A percentile compares a stretch with the other conserved stretches of the same genome.
These are phyloP conservation scores for Caenorhabditis brenneri DNA, from an alignment of 1,140 invertebrate species.

Conservation along the genomic window DNA sequence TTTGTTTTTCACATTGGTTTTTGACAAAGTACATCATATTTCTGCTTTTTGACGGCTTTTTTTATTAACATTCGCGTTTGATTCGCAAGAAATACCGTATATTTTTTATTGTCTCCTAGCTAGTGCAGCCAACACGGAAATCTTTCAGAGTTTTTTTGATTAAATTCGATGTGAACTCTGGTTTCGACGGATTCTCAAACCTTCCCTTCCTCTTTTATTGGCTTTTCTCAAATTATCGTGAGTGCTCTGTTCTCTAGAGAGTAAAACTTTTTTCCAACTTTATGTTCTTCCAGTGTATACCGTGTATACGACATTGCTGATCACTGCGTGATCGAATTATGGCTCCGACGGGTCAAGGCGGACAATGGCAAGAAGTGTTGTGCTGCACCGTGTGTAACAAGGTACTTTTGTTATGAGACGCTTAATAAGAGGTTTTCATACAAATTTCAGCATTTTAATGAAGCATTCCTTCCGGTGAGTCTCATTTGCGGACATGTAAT, in stretches of 20 bases:
- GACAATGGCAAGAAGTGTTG: conserved; percentile 62
- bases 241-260: not conserved
- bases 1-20: not conserved
- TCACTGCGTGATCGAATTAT: conserved; percentile 47
- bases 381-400: conserved; percentile 61
- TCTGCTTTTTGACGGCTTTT: no score
- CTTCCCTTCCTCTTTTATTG: conserved; percentile 14
- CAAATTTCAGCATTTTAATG: conserved; percentile 60
- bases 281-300: conserved; percentile 42
- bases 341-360: conserved; percentile 60
- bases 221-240: not conserved
- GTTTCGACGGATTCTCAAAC: conserved; percentile 27
- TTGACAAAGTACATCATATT: no score
- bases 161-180: conserved; percentile 36
- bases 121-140: not conserved
- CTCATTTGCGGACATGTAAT: conserved; percentile 62
- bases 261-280: no score
- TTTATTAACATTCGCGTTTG: not conserved
- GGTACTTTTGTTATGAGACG: conserved; percentile 35
- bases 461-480: conserved; percentile 59
- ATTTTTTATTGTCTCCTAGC: not conserved
- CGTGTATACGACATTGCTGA: conserved; percentile 46
- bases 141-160: conserved; percentile 2
- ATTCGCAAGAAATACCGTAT: not conserved
- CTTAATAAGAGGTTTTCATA: conserved; percentile 8